A percentile compares a stretch with the other conserved stretches of the same genome.
Conservation (phyloP, 2,797 vertebrate species). For the Buceros bicornis region DNA sequence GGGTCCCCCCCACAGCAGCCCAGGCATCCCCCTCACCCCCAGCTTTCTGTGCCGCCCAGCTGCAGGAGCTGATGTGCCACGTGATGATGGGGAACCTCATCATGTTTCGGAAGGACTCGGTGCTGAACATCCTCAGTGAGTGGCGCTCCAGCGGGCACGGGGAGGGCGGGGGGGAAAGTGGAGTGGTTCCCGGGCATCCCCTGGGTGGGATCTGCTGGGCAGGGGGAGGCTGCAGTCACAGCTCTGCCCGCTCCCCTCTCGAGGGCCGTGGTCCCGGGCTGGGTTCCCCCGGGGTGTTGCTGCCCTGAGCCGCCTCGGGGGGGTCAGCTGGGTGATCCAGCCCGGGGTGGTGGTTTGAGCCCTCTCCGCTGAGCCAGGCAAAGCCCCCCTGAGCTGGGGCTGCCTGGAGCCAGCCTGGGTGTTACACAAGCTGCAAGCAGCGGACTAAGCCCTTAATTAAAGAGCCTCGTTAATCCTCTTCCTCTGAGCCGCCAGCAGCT, state of each 20-base stretch:
- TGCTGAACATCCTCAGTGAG: constrained; percentile 97
- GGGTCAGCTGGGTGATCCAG: too few species aligned
- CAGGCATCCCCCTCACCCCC: background rate
- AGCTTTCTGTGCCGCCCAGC: constrained; percentile 63
- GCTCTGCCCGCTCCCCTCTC: too few species aligned
- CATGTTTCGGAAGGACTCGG: constrained; percentile 97
- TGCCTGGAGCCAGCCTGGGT: background rate
- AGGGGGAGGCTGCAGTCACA: too few species aligned
- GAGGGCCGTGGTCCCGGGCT: too few species aligned
- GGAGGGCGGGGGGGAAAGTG: background rate
- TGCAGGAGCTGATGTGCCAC: constrained; percentile 97
- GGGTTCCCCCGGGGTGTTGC: too few species aligned
- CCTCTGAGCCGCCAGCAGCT: background rate
- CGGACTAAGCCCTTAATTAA: background rate
- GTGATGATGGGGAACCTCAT: constrained; percentile 98
- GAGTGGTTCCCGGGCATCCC: background rate
- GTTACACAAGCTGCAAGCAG: background rate
- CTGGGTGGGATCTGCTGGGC: too few species aligned
- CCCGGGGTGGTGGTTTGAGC: too few species aligned
- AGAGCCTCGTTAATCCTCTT: background rate
- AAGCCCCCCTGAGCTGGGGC: too few species aligned
- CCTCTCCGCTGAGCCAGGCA: too few species aligned
- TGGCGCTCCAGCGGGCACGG: too few species aligned
- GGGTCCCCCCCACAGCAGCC: background rate
- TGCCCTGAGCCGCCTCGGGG: too few species aligned